phyloP scores from a whole-genome alignment of 2,888 invertebrate species.

The Machimus rusticus region DNA sequence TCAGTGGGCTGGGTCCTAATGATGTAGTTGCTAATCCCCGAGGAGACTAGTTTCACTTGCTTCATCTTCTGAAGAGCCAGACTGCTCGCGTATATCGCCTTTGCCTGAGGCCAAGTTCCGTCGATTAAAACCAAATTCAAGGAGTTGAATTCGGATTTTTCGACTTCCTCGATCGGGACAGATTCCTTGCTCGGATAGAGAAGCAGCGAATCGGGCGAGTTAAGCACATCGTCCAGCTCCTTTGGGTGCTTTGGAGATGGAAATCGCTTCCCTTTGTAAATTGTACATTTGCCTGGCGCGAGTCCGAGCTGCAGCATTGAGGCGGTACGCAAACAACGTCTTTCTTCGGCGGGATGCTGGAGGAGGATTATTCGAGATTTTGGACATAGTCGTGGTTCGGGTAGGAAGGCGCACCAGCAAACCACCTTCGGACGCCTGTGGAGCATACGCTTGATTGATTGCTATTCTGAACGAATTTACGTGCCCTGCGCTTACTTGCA shows the following conservation, averaged over 20 bases:
- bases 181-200: conserved; percentile 83
- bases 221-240: conserved; percentile 73
- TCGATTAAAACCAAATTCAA: conserved; percentile 87
- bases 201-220: conserved; percentile 67
- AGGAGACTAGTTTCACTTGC: conserved; percentile 82
- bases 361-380: conserved; percentile 79
- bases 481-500: conserved; percentile 71
- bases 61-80: conserved; percentile 75
- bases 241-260: conserved; percentile 72
- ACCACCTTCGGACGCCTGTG: conserved; percentile 81
- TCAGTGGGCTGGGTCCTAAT: conserved; percentile 94
- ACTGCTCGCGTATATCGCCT: conserved; percentile 87
- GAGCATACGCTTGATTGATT: not conserved
- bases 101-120: conserved; percentile 96
- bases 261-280: conserved; percentile 78
- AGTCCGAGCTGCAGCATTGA: conserved; percentile 86
- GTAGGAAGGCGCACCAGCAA: conserved; percentile 91
- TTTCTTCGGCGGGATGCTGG: conserved; percentile 94
- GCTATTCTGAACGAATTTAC: not conserved
- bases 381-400: conserved; percentile 73
- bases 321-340: conserved; percentile 86
- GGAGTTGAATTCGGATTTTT: conserved; percentile 60
- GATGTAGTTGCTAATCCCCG: conserved; percentile 82
- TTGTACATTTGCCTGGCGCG: conserved; percentile 75
- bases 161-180: conserved; percentile 70